Evolutionary conservation across 2,797 vertebrate genomes (phyloP).

Genomic region (Ceryle rudis): DNA sequence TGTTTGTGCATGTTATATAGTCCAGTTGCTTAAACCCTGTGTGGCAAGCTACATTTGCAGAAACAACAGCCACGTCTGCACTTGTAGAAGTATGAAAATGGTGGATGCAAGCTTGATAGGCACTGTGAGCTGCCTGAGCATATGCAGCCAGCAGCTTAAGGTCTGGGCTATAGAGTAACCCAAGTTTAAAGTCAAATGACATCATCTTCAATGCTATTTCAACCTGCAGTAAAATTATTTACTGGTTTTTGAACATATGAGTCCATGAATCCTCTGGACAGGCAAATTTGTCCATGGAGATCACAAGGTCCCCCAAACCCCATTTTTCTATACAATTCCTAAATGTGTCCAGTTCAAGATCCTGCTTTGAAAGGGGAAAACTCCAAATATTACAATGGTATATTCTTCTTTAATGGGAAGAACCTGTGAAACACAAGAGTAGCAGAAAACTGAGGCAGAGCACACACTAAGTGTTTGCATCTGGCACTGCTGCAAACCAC

Average conservation of each 20-base stretch:
- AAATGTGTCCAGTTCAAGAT: background rate
- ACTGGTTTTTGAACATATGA: background rate
- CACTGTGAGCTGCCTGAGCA: background rate
- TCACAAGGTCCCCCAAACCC: background rate
- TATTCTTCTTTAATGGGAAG: background rate
- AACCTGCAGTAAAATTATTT: background rate
- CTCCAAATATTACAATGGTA: background rate
- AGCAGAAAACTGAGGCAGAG: background rate
- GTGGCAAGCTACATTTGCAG: background rate
- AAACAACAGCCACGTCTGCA: background rate
- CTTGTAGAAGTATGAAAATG: background rate
- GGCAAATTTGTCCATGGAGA: background rate
- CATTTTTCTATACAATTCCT: background rate
- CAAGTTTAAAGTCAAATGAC: background rate
- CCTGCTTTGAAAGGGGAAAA: background rate
- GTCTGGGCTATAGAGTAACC: background rate
- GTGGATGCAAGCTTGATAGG: background rate
- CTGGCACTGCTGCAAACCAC: background rate
- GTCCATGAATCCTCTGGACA: background rate
- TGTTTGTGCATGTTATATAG: too few species aligned
- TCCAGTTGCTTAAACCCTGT: background rate
- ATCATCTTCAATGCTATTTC: background rate
- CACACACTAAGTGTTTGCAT: background rate
- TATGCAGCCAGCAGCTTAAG: background rate
- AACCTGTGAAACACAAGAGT: background rate